phyloP scores from a whole-genome alignment of 2,113 vertebrate genomes.

The Pterophyllum scalare region DNA sequence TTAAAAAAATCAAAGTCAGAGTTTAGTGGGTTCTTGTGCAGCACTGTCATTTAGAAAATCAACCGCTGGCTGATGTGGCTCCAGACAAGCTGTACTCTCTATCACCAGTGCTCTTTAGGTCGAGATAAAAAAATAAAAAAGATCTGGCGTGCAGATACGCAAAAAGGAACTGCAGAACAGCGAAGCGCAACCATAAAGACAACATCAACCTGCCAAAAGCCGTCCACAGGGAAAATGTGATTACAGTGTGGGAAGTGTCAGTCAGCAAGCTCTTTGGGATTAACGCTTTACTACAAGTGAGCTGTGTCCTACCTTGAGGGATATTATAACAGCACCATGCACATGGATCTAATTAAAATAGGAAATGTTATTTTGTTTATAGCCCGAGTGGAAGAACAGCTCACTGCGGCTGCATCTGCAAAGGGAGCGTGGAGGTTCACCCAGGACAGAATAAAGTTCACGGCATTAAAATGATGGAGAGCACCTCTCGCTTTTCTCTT shows the following conservation, averaged over 20 bases:
- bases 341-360: slow-evolving; percentile 1
- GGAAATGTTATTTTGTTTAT: slow-evolving; percentile 22
- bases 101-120: slow-evolving; percentile 6
- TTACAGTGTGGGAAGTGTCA: slow-evolving; percentile 29
- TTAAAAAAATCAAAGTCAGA: slow-evolving; percentile 60
- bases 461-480: background rate
- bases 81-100: slow-evolving; percentile 22
- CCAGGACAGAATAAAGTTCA: background rate
- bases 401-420: background rate
- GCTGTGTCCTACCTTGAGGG: background rate
- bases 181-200: slow-evolving; percentile 35
- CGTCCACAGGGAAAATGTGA: slow-evolving; percentile 22
- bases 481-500: background rate
- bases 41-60: slow-evolving; percentile 52
- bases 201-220: slow-evolving; percentile 24
- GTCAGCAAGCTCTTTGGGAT: slow-evolving; percentile 25
- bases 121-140: background rate
- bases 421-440: background rate
- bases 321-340: background rate
- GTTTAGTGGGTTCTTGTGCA: slow-evolving; percentile 18
- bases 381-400: background rate
- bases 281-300: slow-evolving; percentile 11
- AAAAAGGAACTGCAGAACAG: slow-evolving; percentile 16
- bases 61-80: slow-evolving; percentile 57
- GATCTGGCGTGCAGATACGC: slow-evolving; percentile 22